Conservation (phyloP, 1,140 invertebrate genomes). For the Penaeus chinensis region DNA sequence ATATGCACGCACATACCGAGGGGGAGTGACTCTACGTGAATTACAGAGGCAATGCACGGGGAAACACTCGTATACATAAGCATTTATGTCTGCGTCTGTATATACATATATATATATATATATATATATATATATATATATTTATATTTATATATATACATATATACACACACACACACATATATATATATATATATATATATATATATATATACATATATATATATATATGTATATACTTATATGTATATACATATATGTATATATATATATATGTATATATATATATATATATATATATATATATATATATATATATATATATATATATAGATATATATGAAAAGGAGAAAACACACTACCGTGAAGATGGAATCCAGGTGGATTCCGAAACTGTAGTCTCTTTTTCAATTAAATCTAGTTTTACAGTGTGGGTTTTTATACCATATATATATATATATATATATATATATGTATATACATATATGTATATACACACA, state of each 20-base stretch:
- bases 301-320: too few species aligned
- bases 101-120: background rate
- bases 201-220: background rate
- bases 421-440: too few species aligned
- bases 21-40: too few species aligned
- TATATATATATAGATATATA: too few species aligned
- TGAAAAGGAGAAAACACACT: too few species aligned
- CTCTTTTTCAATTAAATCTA: too few species aligned
- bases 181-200: too few species aligned
- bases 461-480: background rate
- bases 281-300: background rate
- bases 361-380: too few species aligned
- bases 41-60: background rate
- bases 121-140: constrained; percentile 26
- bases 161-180: background rate
- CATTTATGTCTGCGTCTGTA: background rate
- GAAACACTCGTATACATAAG: background rate
- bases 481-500: background rate
- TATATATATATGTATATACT: background rate
- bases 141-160: background rate
- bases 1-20: too few species aligned
- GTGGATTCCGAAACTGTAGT: too few species aligned
- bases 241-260: background rate
- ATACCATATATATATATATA: background rate
- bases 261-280: background rate